Evolutionary conservation across 2,113 vertebrate genomes (phyloP), one percentile per base, ranked within the genome.

Genomic region (Platysternon megacephalum): DNA sequence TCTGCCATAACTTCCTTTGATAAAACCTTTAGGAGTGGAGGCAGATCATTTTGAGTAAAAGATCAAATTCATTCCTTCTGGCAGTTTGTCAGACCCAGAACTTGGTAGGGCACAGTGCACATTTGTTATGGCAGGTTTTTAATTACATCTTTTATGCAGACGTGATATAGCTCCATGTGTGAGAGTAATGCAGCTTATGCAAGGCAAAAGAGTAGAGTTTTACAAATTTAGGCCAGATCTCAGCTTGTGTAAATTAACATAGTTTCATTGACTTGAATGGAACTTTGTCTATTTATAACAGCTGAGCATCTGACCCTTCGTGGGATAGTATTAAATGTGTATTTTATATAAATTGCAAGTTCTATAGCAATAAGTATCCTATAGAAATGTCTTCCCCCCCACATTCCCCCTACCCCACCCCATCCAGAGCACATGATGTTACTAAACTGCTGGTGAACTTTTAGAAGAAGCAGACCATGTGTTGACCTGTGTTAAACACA

Each of bases 101-200:
- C 92, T 95, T 26, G 76, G 96, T n/a, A 85, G 95, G 95, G 96
- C 96, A 95, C 21, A 97, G 91, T 95, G 95, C 95, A 97, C 95
- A 16, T 97, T 97, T 97, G 97, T 94, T 97, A 95, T 96, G 96
- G 95, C 89, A 96, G 94, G 94, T 93, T 97, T 97, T 96, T 97
- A 97, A 95, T 95, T 90, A 72, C 82, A 39, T 94, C 92, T 96
- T 94, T 91, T 90, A 94, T 96, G 95, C 29, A 87, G 91, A 86
- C 76, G 84, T 53, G 94, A 88, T 97, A 82, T 93, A 96, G 93
- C 92, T 90, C 97, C 94, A 95, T 87, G 93, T 95, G 94, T 92
- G 92, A 95, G 79, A 93, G 90, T 10, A 93, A 68, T 42, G 61
- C 80, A 74, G 91, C 49, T 2, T 88, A 88, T 55, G 53, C 56